Conservation (phyloP, 2,113 vertebrate species). For the Pongo abelii region DNA sequence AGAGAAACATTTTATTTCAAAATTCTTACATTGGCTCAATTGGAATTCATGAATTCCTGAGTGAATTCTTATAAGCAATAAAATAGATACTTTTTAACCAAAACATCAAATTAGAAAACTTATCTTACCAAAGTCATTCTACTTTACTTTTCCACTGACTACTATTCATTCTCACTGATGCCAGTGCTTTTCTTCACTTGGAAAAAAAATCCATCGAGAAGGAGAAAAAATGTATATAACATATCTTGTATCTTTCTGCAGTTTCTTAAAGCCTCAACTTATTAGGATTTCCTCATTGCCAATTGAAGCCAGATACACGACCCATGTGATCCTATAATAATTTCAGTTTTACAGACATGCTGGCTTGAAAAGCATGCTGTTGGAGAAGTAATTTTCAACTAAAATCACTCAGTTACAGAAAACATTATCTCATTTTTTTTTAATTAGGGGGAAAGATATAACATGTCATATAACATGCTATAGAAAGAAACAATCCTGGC, state of each 20-base stretch:
- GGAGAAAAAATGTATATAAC: neutral
- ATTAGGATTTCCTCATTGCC: conserved; percentile 34
- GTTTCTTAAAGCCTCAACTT: conserved; percentile 41
- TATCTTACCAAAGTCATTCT: neutral
- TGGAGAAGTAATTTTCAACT: neutral
- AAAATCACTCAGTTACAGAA: conserved; percentile 5
- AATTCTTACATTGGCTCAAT: neutral
- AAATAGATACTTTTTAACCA: neutral
- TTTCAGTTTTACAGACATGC: conserved; percentile 51
- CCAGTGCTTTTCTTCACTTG: neutral
- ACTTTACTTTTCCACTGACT: neutral
- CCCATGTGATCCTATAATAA: conserved; percentile 13
- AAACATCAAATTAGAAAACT: neutral
- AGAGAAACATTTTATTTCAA: conserved; percentile 38
- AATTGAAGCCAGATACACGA: neutral
- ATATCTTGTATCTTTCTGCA: neutral
- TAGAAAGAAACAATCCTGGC: too few relatives aligned
- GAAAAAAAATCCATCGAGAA: neutral
- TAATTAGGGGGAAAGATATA: neutral
- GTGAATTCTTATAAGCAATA: conserved; percentile 5
- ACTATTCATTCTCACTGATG: neutral
- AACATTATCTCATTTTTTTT: neutral
- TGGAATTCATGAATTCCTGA: conserved; percentile 45
- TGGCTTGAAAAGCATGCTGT: neutral
- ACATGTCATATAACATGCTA: too few relatives aligned